Base-by-base conservation (phyloP, 2,797 vertebrate genomes). In the Mus minutoides region DNA sequence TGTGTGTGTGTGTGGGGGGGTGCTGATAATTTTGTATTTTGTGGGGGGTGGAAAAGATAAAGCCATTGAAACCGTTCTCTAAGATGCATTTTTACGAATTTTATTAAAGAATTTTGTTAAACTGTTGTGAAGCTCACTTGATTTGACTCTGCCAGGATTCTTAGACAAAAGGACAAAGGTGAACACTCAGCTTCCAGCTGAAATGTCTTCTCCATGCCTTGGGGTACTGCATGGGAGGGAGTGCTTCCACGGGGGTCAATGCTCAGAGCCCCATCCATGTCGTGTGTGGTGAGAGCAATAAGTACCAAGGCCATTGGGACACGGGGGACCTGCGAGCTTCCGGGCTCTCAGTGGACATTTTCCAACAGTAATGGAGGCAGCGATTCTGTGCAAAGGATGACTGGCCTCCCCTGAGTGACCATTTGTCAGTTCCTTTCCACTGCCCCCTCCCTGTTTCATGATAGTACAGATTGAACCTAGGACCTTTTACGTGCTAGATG, bases 71-170 rank as follows among this genome's bases (percentile, higher is more conserved):
- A 75, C 31, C 56, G 43, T 94, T 96, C 69, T 90, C 54, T 77
- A 92, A 87, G 69, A 90, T 79, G 52, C 92, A 85, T 97, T 98
- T 98, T 97, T 97, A 97, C 97, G 97, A 97, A 97, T 95, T 97
- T 97, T 98, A 98, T 97, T 98, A 98, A 98, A 98, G 49, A 97
- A 91, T 96, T 97, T 98, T 97, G 92, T 96, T 97, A 97, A 96
- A 93, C 73, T 49, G 62, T 94, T 97, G 96, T 97, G 75, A 60
- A 11, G 80, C 21, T 89, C 85, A 40, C 91, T 94, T 96, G 94
- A 96, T 95, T 96, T 83, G 37, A 75, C 58, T 43, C 60, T 16
- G 9, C 22, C 14, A 46, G 49, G 77, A 52, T 80, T 73, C 17
- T 37, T 77, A 49, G 82, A 71, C 24, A 52, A 46, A 76, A n/a